Percentiles rank a stretch among this genome's conserved stretches.
phyloP scores from a whole-genome alignment of 1,140 invertebrate genomes.

The Mercenaria mercenaria region DNA sequence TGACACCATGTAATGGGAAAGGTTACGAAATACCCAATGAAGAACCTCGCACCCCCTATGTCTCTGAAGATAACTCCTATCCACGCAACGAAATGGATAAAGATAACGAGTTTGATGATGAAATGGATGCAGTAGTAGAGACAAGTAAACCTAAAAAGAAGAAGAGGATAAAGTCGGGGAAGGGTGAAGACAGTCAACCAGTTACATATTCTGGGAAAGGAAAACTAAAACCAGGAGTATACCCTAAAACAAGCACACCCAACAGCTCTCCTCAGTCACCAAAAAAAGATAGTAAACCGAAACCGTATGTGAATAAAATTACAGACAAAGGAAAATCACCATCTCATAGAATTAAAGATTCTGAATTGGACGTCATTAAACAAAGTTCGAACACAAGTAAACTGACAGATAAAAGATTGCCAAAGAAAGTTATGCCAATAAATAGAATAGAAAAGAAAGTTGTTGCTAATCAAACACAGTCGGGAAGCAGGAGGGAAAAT shows the following conservation, averaged over 20 bases:
- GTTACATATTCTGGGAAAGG: neutral
- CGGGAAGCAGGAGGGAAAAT: neutral
- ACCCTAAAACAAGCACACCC: constrained; percentile 61
- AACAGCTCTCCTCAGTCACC: constrained; percentile 50
- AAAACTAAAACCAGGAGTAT: neutral
- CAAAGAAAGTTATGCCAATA: neutral
- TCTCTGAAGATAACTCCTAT: neutral
- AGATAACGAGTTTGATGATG: neutral
- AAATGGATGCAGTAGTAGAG: neutral
- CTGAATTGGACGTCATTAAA: neutral
- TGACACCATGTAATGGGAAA: neutral
- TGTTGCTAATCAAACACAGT: neutral
- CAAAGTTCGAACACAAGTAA: neutral
- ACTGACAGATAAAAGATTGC: neutral
- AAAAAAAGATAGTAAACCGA: neutral
- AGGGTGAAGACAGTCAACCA: neutral
- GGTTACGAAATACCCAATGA: constrained; percentile 6
- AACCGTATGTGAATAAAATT: neutral
- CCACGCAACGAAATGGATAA: neutral
- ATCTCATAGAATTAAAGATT: neutral
- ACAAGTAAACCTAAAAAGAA: neutral
- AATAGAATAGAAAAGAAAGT: neutral
- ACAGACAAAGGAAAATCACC: neutral
- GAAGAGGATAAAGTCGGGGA: neutral
- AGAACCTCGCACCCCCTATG: constrained; percentile 25